Conservation (phyloP, 2,113 vertebrate species). For the Galbula dea region DNA sequence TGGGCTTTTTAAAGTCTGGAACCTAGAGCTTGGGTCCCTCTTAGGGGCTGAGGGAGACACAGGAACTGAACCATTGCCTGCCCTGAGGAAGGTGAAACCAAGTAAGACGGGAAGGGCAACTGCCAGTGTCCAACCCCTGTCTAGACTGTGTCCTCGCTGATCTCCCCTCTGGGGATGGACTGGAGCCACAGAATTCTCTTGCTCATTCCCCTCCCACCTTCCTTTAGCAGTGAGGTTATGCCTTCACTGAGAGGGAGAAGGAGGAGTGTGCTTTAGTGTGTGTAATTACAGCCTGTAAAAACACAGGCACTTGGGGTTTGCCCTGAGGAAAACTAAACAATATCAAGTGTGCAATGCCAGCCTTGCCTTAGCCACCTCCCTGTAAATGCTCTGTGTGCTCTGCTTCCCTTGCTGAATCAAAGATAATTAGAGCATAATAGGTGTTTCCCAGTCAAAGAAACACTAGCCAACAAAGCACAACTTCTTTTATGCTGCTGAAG, state of each 20-base stretch:
- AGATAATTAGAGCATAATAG: neutral
- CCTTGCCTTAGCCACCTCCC: neutral
- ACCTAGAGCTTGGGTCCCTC: neutral
- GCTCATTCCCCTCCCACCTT: constrained; percentile 14
- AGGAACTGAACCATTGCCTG: neutral
- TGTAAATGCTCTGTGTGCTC: neutral
- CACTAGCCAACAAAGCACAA: neutral
- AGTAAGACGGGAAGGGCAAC: constrained; percentile 1
- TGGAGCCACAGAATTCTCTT: constrained; percentile 46
- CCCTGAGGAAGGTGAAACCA: constrained; percentile 28
- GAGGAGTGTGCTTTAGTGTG: neutral
- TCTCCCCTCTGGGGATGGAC: constrained; percentile 23
- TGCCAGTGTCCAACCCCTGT: constrained; percentile 28
- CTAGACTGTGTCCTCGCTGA: constrained; percentile 47
- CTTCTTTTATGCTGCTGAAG: neutral
- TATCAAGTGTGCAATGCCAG: neutral
- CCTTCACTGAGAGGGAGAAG: neutral
- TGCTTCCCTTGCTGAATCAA: neutral
- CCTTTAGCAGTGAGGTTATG: constrained; percentile 18
- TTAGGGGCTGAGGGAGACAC: neutral
- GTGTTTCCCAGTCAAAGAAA: neutral
- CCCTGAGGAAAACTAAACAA: neutral
- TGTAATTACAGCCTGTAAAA: neutral
- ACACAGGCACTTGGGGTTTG: neutral
- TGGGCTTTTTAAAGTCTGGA: neutral